These are phyloP conservation scores for Onthophagus taurus DNA, from an alignment of 1,140 invertebrate species.

Conservation along the genomic window DNA sequence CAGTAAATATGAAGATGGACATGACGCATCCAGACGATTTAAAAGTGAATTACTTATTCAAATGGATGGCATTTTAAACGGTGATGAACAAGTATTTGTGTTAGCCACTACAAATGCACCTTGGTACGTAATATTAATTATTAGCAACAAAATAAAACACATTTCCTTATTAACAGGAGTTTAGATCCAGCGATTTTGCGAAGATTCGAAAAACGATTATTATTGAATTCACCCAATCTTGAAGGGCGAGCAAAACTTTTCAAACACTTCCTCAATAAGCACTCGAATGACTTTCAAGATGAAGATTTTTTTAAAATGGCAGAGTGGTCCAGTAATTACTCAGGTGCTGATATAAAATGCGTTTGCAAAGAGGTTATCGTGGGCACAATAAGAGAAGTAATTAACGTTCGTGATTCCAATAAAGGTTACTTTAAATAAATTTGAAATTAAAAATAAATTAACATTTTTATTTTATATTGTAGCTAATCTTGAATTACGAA, in stretches of 20 bases:
- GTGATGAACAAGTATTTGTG: constrained; percentile 61
- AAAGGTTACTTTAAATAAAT: constrained; percentile 24
- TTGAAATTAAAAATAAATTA: constrained; percentile 21
- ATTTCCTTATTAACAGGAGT: constrained; percentile 13
- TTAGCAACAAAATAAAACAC: not conserved
- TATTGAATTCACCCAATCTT: constrained; percentile 64
- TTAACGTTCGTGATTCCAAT: constrained; percentile 19
- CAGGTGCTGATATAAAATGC: constrained; percentile 79
- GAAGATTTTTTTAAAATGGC: constrained; percentile 48
- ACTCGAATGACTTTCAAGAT: constrained; percentile 28
- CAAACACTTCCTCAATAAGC: constrained; percentile 42
- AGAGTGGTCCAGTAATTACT: constrained; percentile 62
- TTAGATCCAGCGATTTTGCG: constrained; percentile 74
- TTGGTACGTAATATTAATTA: constrained; percentile 45
- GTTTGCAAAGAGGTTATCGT: constrained; percentile 82
- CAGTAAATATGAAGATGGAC: constrained; percentile 58
- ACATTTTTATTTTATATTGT: not conserved
- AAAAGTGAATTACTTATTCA: constrained; percentile 89
- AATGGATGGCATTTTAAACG: constrained; percentile 73
- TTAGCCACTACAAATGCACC: constrained; percentile 86
- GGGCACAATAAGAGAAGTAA: constrained; percentile 42
- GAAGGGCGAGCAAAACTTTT: constrained; percentile 60
- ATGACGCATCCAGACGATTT: constrained; percentile 85
- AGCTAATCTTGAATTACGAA: constrained; percentile 7
- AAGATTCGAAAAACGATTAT: constrained; percentile 79